Conservation (phyloP, 2,797 vertebrate species). For the Taeniopygia guttata region DNA sequence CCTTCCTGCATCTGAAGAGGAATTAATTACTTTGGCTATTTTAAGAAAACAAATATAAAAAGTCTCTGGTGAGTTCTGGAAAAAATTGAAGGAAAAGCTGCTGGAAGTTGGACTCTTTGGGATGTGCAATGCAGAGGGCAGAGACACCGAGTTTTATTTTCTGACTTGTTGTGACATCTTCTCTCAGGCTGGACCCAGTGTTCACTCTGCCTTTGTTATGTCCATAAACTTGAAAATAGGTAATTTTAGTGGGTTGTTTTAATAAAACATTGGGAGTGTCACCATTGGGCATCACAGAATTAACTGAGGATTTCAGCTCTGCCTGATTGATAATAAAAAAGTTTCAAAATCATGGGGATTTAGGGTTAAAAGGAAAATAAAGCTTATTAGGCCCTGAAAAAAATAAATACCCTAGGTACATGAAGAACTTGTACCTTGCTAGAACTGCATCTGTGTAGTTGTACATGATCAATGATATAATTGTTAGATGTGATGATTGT, state of each 20-base stretch:
- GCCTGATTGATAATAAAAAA: too few species aligned
- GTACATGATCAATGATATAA: too few species aligned
- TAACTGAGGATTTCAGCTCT: background rate
- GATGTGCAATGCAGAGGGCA: background rate
- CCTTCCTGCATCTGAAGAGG: background rate
- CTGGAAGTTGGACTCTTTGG: background rate
- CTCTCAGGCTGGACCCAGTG: background rate
- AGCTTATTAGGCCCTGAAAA: too few species aligned
- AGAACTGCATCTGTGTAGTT: too few species aligned
- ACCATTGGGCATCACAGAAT: background rate
- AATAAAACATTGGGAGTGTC: rapidly evolving
- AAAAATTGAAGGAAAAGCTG: conserved; percentile 10
- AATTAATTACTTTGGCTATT: background rate
- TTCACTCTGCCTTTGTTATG: background rate
- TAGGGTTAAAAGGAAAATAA: too few species aligned
- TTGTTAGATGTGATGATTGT: too few species aligned
- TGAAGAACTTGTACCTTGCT: too few species aligned
- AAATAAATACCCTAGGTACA: too few species aligned
- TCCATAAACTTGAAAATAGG: background rate
- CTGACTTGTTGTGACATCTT: background rate
- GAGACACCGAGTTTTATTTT: background rate
- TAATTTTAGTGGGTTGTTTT: background rate
- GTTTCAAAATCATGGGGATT: too few species aligned
- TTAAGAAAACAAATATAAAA: conserved; percentile 36
- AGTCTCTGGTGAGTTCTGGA: background rate